Percentiles rank a stretch among this genome's conserved stretches.
phyloP scores from a whole-genome alignment of 1,140 invertebrate genomes.

The Drosophila mayri region DNA sequence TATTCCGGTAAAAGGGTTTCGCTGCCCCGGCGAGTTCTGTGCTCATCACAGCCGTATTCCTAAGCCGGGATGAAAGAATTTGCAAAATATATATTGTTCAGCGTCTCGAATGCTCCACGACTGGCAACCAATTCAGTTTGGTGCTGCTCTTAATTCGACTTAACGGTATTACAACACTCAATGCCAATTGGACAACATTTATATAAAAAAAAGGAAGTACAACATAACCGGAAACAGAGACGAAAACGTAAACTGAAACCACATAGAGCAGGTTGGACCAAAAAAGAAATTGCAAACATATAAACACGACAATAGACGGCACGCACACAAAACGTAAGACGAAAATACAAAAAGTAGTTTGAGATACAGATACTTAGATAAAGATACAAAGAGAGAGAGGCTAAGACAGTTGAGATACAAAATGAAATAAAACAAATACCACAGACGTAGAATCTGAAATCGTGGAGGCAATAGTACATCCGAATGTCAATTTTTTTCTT shows the following conservation, averaged over 20 bases:
- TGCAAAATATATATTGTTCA: conserved; percentile 47
- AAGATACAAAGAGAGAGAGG: conserved; percentile 26
- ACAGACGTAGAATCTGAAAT: conserved; percentile 21
- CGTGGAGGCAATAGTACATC: conserved; percentile 18
- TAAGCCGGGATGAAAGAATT: conserved; percentile 76
- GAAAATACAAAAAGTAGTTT: conserved; percentile 24
- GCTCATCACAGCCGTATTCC: conserved; percentile 87
- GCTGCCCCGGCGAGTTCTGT: conserved; percentile 87
- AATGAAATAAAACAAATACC: conserved; percentile 19
- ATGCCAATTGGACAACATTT: conserved; percentile 73
- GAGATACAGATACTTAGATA: conserved; percentile 15
- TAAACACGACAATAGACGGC: conserved; percentile 29
- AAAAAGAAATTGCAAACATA: conserved; percentile 49
- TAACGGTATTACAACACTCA: conserved; percentile 62
- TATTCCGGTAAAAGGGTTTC: conserved; percentile 89
- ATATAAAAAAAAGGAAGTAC: conserved; percentile 39
- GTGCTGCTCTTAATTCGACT: conserved; percentile 25
- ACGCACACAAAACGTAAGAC: conserved; percentile 30
- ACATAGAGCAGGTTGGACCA: conserved; percentile 47
- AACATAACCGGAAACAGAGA: conserved; percentile 46
- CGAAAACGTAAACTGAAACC: conserved; percentile 31
- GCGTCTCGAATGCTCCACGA: conserved; percentile 17
- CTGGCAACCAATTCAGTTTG: conserved; percentile 27
- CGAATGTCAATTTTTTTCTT: conserved; percentile 78
- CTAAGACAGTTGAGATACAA: conserved; percentile 31